Evolutionary conservation across 2,113 vertebrate species (phyloP), one percentile per base, ranked within the genome.

Genomic region (Sapajus apella): DNA sequence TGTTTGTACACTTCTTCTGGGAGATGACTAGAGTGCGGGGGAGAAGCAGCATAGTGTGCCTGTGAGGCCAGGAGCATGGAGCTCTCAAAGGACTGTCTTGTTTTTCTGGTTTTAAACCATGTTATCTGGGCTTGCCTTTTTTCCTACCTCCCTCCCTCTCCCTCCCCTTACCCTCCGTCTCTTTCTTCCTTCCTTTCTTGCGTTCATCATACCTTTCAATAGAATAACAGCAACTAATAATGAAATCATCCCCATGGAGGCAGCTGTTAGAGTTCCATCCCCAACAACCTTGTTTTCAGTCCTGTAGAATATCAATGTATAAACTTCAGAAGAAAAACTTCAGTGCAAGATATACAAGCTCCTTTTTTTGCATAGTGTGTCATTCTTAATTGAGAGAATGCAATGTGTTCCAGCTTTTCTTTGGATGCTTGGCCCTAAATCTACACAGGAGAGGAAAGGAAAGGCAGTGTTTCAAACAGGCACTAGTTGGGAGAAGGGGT

Each of bases 361-460:
- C 93, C 37, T 90, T 96, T 98, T n/a, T 47, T 27, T 25, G 0
- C 66, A 56, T 56, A 66, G 13, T 0, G 4, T 80, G 70, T 66
- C 40, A 3, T 90, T 18, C 86, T 91, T 98, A 97, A 97, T 95
- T 96, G 97, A 96, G 97, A 82, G 80, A 43, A 10, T 47, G 43
- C 17, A 35, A 3, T 75, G 56, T 16, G 0, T 79, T 85, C 92
- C 94, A 97, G 73, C 75, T 93, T 35, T 13, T 91, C 94, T n/a
- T 94, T 58, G 94, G 82, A 12, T 56, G 2, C 0, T 84, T 8
- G 85, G 92, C 95, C 95, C 91, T 0, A 37, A 89, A 95, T 90
- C 91, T 16, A 9, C 93, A 77, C 45, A 13, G 20, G 0, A 89
- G 21, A 47, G 47, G 70, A 92, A 32, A 14, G 35, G 76, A 30